These are phyloP conservation scores for Illadopsis cleaveri DNA, from an alignment of 2,113 vertebrate species.

Conservation along the genomic window DNA sequence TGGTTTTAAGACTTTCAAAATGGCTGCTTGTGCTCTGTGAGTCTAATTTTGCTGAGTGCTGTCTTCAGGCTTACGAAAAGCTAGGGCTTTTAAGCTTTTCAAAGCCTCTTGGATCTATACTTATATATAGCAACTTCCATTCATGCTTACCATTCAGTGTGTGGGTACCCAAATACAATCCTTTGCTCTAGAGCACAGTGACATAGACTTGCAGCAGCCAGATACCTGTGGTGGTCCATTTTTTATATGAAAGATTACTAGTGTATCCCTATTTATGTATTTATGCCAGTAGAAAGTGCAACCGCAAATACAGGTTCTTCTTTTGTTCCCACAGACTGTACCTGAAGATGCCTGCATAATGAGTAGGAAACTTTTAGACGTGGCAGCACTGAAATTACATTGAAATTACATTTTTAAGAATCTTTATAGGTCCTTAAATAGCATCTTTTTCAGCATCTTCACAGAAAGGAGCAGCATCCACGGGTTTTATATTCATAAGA, in stretches of 20 bases:
- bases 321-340: background rate
- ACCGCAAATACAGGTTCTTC: background rate
- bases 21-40: background rate
- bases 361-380: background rate
- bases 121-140: background rate
- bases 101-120: background rate
- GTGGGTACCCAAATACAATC: background rate
- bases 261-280: background rate
- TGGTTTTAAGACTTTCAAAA: background rate
- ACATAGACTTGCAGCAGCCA: background rate
- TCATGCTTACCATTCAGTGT: background rate
- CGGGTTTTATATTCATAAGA: background rate
- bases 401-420: background rate
- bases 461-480: background rate
- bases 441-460: background rate
- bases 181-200: background rate
- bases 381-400: fast-evolving
- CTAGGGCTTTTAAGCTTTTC: background rate
- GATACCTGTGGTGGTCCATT: background rate
- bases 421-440: background rate
- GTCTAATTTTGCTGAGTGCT: background rate
- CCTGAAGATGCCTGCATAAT: background rate
- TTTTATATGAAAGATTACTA: background rate
- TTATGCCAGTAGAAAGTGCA: background rate
- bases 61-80: background rate